Base-by-base conservation (phyloP, 2,797 vertebrate genomes). In the Varecia variegata region DNA sequence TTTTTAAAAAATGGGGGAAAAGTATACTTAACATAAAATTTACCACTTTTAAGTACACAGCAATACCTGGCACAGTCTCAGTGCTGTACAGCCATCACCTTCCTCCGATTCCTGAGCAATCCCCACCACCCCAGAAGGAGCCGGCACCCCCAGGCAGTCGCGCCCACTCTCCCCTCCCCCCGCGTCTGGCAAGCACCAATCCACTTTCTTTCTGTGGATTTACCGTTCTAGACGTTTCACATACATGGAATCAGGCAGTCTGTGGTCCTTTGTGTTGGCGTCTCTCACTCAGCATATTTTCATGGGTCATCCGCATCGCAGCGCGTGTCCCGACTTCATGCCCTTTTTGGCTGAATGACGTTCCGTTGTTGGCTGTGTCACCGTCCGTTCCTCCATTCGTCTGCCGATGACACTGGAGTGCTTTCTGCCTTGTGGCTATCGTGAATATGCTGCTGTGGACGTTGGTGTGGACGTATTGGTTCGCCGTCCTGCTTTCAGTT, bases 391-490 rank as follows among this genome's bases (percentile, higher is more conserved):
- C 4, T 56, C 18, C 50, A 2, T 32, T 7, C 1, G 6, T 56
- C 67, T 23, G 17, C 2, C 2, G 2, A 1, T 2, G 40, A 5
- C 5, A 1, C 25, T 1, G 0, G 21, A 40, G 2, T 3, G 2
- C 40, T 1, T 4, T 11, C 54, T 13, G 4, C 30, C 70, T 25
- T 43, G 32, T 0, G 9, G 40, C 30, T 13, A 0, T 8, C 4
- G 30, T 5, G 4, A 3, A 11, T 3, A 1, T 4, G 2, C 50
- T 4, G 35, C 38, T 3, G 1, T 2, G 27, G 67, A 15, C 18
- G 0, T 3, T 4, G 7, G 13, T 17, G 52, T 14, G 25, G 18
- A 1, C 0, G 1, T 12, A 1, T 8, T 2, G 0, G 23, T 30
- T 5, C 8, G 0, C 6, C n/a, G 7, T 17, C 45, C 47, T 15